Conservation (phyloP, 2,113 vertebrate genomes). For the Narcine bancroftii region DNA sequence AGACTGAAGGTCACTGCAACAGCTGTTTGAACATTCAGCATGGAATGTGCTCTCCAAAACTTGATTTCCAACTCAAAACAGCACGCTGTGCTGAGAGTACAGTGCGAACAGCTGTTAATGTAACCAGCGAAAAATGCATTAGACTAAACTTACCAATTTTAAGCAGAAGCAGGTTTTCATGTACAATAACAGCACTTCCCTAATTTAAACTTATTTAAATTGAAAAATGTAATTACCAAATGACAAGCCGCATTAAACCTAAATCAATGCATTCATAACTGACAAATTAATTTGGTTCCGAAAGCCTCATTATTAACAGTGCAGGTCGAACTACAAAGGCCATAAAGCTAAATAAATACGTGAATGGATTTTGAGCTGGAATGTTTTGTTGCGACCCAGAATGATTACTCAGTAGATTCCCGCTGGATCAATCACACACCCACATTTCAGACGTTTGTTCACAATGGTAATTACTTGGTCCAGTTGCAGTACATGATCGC, state of each 20-base stretch:
- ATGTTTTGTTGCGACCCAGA: conserved; percentile 60
- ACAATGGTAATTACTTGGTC: conserved; percentile 38
- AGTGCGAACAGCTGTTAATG: not conserved
- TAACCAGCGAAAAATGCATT: not conserved
- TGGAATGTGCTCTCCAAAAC: not conserved
- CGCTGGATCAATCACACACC: conserved; percentile 51
- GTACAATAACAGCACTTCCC: no score
- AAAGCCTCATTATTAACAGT: conserved; percentile 59
- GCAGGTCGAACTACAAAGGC: conserved; percentile 52
- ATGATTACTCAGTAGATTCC: conserved; percentile 53
- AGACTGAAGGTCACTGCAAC: not conserved
- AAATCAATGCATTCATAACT: conserved; percentile 44
- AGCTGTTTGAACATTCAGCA: not conserved
- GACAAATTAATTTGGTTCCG: conserved; percentile 46
- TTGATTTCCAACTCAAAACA: not conserved
- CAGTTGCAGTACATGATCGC: not conserved
- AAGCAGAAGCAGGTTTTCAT: no score
- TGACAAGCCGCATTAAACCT: conserved; percentile 47
- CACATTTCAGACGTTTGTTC: conserved; percentile 46
- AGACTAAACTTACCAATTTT: not conserved
- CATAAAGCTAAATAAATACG: conserved; percentile 48
- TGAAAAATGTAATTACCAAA: conserved; percentile 48
- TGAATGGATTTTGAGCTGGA: conserved; percentile 57
- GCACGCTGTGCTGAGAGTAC: not conserved
- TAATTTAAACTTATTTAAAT: not conserved